A percentile compares a stretch with the other conserved stretches of the same genome.
Conservation (phyloP, 2,113 vertebrate genomes). For the Hippocampus comes region DNA sequence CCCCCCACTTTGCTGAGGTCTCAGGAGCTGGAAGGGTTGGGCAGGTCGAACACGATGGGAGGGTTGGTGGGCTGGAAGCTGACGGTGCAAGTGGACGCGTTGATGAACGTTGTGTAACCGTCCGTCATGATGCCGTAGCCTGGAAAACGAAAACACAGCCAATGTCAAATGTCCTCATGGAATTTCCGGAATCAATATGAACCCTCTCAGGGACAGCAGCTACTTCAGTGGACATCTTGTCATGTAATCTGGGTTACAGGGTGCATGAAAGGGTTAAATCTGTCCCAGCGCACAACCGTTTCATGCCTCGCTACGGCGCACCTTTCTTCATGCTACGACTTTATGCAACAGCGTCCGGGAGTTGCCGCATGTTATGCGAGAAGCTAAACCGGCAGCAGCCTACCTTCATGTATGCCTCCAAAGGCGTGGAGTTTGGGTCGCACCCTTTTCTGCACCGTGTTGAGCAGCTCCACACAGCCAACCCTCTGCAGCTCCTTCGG, state of each 20-base stretch:
- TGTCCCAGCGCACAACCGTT: not conserved
- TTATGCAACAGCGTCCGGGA: no score
- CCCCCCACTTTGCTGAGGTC: conserved; percentile 44
- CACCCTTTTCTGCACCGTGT: conserved; percentile 94
- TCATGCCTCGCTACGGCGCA: not conserved
- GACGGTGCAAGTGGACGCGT: conserved; percentile 94
- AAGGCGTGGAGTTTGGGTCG: conserved; percentile 94
- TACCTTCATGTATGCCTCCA: conserved; percentile 96
- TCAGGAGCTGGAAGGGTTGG: conserved; percentile 92
- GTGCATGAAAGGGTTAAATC: no score
- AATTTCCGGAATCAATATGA: not conserved
- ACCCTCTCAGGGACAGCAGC: not conserved
- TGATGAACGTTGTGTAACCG: conserved; percentile 94
- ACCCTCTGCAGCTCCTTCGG: conserved; percentile 96
- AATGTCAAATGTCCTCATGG: not conserved
- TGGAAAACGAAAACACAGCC: conserved; percentile 52
- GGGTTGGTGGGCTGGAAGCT: conserved; percentile 98
- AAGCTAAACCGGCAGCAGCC: not conserved
- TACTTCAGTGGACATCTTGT: no score
- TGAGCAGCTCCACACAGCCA: conserved; percentile 95
- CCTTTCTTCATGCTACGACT: not conserved
- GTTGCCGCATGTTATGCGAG: not conserved
- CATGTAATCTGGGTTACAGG: no score
- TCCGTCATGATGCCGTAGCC: conserved; percentile 98
- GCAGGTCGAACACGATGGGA: conserved; percentile 97